Evolutionary conservation across 2,797 vertebrate genomes (phyloP), one percentile per base, ranked within the genome.

Genomic region (Arnoldichthys spilopterus): DNA sequence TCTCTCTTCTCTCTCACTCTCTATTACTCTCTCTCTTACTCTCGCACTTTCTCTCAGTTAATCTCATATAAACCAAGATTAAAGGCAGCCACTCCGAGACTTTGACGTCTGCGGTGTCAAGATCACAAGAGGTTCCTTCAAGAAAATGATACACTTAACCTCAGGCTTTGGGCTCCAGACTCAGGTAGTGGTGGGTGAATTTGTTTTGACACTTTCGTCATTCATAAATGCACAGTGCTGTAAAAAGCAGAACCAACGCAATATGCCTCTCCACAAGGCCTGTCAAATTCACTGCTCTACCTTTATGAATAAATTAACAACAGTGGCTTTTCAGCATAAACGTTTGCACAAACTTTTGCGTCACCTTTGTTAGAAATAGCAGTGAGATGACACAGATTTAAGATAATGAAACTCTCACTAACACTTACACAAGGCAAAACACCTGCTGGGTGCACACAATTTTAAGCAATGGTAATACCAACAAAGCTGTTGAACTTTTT

Each of bases 31-130:
- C 18, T 43, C 30, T 79, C 72, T 22, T 11, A 54, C 37, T 13
- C 32, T 22, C 24, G 28, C 51, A 26, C 61, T 6, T 30, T 22
- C 51, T 40, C 45, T 71, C 69, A 12, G 24, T 70, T 70, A 70
- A 70, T 71, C 51, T 37, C 69, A 40, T 54, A 71, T 71, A 71
- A 54, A 56, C 49, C 51, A 16, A 40, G 69, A 71, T 71, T 71
- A 71, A 71, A 71, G 49, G 18, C 30, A 54, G 28, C 47, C 30
- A 34, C 18, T 53, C 68, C 3, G 49, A 32, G 49, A 54, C 20
- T 12, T 69, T 51, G 67, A 69, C 28, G 37, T 54, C 28, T 54
- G 30, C 49, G n/a, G 45, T 70, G 67, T 32, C 67, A 30, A 70
- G 45, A 51, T 30, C 68, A 54, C 28, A 22, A 34, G 47, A 51